A percentile compares a stretch with the other conserved stretches of the same genome.
Evolutionary conservation across 2,888 invertebrate species (phyloP).

Genomic region (Drosophila multiciliata): DNA sequence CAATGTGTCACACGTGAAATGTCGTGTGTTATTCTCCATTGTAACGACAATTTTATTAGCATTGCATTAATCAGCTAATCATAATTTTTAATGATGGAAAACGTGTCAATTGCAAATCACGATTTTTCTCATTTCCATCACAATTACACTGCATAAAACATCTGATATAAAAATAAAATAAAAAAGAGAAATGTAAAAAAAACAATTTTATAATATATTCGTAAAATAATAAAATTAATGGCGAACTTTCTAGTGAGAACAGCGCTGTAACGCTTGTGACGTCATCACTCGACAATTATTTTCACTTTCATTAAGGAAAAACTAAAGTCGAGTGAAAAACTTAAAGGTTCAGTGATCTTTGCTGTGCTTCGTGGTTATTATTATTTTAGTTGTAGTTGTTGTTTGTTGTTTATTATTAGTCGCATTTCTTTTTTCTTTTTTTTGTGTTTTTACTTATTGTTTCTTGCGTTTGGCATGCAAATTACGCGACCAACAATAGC

Average conservation of each 20-base stretch:
- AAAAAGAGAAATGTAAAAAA: not conserved
- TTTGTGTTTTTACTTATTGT: slow-evolving; percentile 65
- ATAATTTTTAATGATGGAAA: slow-evolving; percentile 73
- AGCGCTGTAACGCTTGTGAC: slow-evolving; percentile 32
- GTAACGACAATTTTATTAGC: slow-evolving; percentile 64
- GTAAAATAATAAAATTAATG: not conserved
- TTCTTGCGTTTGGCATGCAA: slow-evolving; percentile 72
- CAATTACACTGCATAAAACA: slow-evolving; percentile 39
- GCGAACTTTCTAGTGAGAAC: slow-evolving; percentile 39
- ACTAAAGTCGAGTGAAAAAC: slow-evolving; percentile 22
- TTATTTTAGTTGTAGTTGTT: slow-evolving; percentile 23
- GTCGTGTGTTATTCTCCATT: slow-evolving; percentile 48
- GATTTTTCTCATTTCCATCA: slow-evolving; percentile 22
- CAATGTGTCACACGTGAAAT: slow-evolving; percentile 56
- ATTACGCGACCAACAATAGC: slow-evolving; percentile 52
- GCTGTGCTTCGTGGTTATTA: slow-evolving; percentile 33
- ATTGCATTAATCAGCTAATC: slow-evolving; percentile 65
- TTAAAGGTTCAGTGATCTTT: slow-evolving; percentile 69
- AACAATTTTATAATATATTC: slow-evolving; percentile 18
- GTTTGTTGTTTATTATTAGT: slow-evolving; percentile 60
- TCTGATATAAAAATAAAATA: slow-evolving; percentile 26
- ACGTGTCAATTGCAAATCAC: slow-evolving; percentile 59
- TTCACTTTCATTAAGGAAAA: slow-evolving; percentile 66
- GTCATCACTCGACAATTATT: slow-evolving; percentile 36
- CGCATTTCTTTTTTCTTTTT: slow-evolving; percentile 62